A percentile compares a stretch with the other conserved stretches of the same genome.
These are phyloP conservation scores for Trissolcus brochymenae DNA, from an alignment of 2,888 invertebrate species.

Conservation along the genomic window DNA sequence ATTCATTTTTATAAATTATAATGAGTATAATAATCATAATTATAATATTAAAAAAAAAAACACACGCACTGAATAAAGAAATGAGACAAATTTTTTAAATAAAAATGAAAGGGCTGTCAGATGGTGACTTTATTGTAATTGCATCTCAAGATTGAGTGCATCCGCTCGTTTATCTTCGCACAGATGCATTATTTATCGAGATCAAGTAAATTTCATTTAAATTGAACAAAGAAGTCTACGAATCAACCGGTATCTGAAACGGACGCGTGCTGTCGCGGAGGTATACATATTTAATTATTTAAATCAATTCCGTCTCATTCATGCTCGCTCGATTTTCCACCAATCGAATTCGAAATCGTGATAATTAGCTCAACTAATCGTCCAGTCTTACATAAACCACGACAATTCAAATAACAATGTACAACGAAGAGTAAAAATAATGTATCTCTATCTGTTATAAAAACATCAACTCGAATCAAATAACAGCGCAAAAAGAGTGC, in stretches of 20 bases:
- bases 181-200: slow-evolving; percentile 29
- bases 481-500: slow-evolving; percentile 12
- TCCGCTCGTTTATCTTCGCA: no score
- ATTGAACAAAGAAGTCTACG: slow-evolving; percentile 4
- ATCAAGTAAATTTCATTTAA: slow-evolving; percentile 34
- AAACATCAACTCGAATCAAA: slow-evolving; percentile 2
- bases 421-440: not conserved
- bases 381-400: no score
- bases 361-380: no score
- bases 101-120: not conserved
- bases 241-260: slow-evolving; percentile 3
- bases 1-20: no score
- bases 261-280: slow-evolving; percentile 16
- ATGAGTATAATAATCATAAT: no score
- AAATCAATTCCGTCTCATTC: slow-evolving; percentile 7
- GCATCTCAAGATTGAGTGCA: slow-evolving; percentile 12
- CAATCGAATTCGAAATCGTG: no score
- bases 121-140: not conserved
- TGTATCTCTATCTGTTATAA: not conserved
- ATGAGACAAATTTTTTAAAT: no score
- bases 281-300: slow-evolving; percentile 37
- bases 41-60: no score
- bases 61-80: no score
- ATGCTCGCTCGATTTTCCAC: no score
- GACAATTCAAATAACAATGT: slow-evolving; percentile 7